A percentile compares a stretch with the other conserved stretches of the same genome.
Conservation (phyloP, 2,113 vertebrate species). For the Brevimyrus niger region DNA sequence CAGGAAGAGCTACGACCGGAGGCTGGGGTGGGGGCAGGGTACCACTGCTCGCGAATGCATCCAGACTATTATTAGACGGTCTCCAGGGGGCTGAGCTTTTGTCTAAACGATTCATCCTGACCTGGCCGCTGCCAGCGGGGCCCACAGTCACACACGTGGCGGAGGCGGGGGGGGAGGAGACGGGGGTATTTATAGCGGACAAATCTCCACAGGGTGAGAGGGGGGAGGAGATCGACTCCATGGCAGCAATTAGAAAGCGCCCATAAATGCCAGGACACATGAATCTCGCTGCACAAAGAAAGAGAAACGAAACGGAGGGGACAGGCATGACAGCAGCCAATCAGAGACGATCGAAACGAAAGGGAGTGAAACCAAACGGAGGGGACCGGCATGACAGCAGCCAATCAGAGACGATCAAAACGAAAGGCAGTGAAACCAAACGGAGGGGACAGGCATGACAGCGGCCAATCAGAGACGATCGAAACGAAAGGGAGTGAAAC, state of each 20-base stretch:
- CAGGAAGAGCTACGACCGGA: not conserved
- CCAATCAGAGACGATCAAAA: not conserved
- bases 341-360: not conserved
- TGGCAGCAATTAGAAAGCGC: conserved; percentile 1
- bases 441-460: not conserved
- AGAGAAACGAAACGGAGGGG: not conserved
- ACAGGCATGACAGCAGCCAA: not conserved
- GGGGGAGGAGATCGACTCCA: not conserved
- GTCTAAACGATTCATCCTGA: not conserved
- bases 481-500: not conserved
- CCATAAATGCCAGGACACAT: conserved; percentile 6
- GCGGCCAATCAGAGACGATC: not conserved
- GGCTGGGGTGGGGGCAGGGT: not conserved
- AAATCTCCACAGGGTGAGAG: not conserved
- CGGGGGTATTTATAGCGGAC: conserved; percentile 9
- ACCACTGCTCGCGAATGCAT: not conserved
- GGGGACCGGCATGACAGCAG: not conserved
- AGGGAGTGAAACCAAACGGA: not conserved
- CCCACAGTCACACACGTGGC: not conserved
- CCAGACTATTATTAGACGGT: not conserved
- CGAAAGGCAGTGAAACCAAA: not conserved
- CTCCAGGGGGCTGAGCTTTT: not conserved
- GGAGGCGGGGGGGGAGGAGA: not conserved
- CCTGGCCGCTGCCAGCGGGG: not conserved
- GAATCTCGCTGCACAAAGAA: not conserved